Evolutionary conservation across 1,140 invertebrate genomes (phyloP), one percentile per base, ranked within the genome.

Genomic region (Eupeodes corollae): DNA sequence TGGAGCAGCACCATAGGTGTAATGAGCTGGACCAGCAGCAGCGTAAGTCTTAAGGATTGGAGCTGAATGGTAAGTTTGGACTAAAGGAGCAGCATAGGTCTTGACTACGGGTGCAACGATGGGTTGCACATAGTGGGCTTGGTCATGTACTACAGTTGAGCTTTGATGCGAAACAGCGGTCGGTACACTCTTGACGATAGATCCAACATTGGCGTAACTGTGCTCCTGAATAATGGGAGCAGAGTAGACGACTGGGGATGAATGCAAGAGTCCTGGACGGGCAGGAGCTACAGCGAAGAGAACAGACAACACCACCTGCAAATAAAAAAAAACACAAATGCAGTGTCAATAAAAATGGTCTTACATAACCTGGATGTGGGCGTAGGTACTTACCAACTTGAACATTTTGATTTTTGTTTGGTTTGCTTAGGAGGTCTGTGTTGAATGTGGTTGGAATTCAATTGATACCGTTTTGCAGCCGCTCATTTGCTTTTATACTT

Each of bases 221-320:
- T 60, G 63, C 16, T 66, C 63, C 21, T 26, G 21, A 8, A 26
- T 8, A 26, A 26, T 26, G 19, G 62, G 61, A n/a, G 59, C 62
- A 13, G 62, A 48, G 31, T 65, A 65, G 16, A 65, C 59, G 41
- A 59, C 18, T 12, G 62, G 58, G 14, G 58, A 51, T 40, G 62
- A 62, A 37, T 68, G 50, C 3, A 5, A 26, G 26, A 70, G 52
- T 32, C 73, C 73, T 26, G 75, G 75, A 54, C 70, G 68, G 48
- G 76, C 76, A 53, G 71, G 59, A 46, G 73, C 76, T 47, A 74
- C 67, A 57, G 78, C 78, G 65, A 79, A 59, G 50, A 79, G 59
- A 56, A 73, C 73, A 65, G 73, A 73, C 69, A 81, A 73, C 64
- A 78, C 75, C 63, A 77, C 53, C 73, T 74, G 50, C 12, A 32